Base-by-base conservation (phyloP, 37 sponge, comb jelly and placozoan species). In the Aplysina aerophoba region DNA sequence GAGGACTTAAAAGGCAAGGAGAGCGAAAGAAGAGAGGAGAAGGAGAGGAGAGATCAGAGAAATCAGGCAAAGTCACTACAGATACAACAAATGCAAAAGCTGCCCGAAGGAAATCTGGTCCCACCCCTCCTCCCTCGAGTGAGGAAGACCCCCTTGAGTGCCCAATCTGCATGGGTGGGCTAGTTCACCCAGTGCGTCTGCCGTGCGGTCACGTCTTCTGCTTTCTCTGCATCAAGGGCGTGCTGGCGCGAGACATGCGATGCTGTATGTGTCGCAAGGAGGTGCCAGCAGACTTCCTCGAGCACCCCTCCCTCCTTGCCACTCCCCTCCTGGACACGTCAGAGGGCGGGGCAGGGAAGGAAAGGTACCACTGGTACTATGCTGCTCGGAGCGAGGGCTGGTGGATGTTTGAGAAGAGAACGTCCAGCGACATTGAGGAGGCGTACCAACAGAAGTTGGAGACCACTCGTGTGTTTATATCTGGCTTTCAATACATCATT, bases 161-260 rank as follows among this genome's bases (percentile, higher is more conserved):
- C 74, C 82, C 91, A 53, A 85, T 98, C 59, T 98, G 98, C 55
- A 79, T 79, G 16, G 84, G 87, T 28, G 31, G 80, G 14, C 82
- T 73, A 21, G 75, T 85, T 38, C 81, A 98, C 31, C 96, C 98
- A 28, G 90, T 95, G 4, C 66, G 73, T 39, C 88, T 93, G n/a
- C 92, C 96, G 4, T 98, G 98, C 72, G 33, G 62, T 21, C 98
- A 98, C 84, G 73, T 88, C 0, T 98, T 98, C 88, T 98, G 98
- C 69, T 98, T 83, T 73, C 84, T 98, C 36, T 98, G 98, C 65
- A 83, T 98, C 79, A 98, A 98, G 77, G 98, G 98, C 34, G 91
- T 91, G 16, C 81, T 71, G 67, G 88, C 86, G 1, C 35, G 92
- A 19, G 83, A 35, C 34, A 34, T 44, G 27, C 12, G 71, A 3